phyloP scores from a whole-genome alignment of 2,797 vertebrate species.

The Adelosebastes latens region DNA sequence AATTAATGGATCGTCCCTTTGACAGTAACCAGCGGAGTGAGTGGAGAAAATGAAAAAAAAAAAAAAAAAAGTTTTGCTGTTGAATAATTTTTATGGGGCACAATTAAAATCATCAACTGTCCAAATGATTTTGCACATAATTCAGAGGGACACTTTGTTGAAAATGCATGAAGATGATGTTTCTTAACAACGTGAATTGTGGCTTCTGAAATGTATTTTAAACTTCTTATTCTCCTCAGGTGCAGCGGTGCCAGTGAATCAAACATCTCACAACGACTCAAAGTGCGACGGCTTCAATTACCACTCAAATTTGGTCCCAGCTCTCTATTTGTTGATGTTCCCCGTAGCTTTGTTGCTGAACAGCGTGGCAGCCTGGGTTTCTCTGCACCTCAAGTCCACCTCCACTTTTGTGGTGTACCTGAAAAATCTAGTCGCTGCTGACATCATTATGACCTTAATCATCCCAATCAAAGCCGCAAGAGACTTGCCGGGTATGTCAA shows the following conservation, averaged over 20 bases:
- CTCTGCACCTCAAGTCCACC: conserved; percentile 88
- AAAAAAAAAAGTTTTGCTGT: neutral
- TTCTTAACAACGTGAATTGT: neutral
- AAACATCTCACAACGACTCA: neutral
- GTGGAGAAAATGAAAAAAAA: neutral
- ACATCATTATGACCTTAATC: conserved; percentile 87
- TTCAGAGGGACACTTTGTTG: neutral
- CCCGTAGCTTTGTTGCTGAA: conserved; percentile 87
- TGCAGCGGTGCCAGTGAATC: neutral
- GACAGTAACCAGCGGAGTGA: conserved; percentile 10
- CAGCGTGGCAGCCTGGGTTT: conserved; percentile 89
- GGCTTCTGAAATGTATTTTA: neutral
- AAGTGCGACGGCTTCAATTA: neutral
- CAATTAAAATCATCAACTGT: neutral
- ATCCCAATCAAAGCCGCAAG: conserved; percentile 82
- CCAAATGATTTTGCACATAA: neutral
- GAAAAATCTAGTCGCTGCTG: conserved; percentile 90
- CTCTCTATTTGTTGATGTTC: conserved; percentile 85
- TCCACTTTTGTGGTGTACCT: conserved; percentile 91
- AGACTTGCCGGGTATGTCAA: conserved; percentile 63
- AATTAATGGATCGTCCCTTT: neutral
- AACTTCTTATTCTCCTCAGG: conserved; percentile 34
- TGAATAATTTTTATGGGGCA: neutral
- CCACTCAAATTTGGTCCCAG: conserved; percentile 10
- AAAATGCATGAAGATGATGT: neutral